Evolutionary conservation across 2,797 vertebrate species (phyloP).

Genomic region (Buphagus erythrorhynchus): DNA sequence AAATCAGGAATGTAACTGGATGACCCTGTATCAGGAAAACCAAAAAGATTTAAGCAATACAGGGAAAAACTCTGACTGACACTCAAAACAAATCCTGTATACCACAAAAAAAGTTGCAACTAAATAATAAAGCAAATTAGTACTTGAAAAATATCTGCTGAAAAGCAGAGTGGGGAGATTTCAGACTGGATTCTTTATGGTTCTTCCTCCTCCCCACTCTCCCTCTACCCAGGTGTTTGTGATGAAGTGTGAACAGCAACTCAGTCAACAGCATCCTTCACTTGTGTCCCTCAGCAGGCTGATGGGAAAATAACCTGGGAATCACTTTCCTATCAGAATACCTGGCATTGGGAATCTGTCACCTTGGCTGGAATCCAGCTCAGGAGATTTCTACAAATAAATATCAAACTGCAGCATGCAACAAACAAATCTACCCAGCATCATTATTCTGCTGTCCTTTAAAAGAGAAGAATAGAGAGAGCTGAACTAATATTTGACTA

Average conservation of each 20-base stretch:
- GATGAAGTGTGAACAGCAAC: background rate
- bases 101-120: background rate
- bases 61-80: accelerated
- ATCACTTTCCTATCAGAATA: background rate
- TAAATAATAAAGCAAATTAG: background rate
- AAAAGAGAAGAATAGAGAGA: background rate
- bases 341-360: background rate
- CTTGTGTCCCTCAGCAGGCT: background rate
- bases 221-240: background rate
- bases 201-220: background rate
- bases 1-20: background rate
- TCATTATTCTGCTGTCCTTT: background rate
- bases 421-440: background rate
- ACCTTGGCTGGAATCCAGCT: background rate
- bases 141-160: background rate
- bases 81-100: background rate
- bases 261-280: background rate
- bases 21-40: background rate
- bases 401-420: background rate
- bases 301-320: background rate
- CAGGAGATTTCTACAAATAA: background rate
- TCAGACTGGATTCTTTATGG: accelerated
- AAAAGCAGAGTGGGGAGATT: background rate
- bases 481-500: background rate
- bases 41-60: background rate